A percentile compares a stretch with the other conserved stretches of the same genome.
Conservation (phyloP, 2,113 vertebrate species). For the Caretta caretta region DNA sequence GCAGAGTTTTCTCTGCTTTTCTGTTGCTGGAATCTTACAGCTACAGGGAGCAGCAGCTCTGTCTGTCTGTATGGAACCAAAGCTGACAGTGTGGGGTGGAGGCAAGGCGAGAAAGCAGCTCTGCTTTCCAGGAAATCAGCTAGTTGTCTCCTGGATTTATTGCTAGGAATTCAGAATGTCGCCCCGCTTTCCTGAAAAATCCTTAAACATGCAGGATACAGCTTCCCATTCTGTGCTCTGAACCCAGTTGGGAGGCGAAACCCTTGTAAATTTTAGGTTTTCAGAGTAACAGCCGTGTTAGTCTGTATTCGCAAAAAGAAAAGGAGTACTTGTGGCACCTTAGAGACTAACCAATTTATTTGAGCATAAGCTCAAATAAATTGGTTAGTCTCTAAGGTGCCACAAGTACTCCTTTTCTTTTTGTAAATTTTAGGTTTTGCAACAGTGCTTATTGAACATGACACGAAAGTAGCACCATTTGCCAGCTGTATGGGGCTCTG, state of each 20-base stretch:
- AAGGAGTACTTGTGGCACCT: no score
- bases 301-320: no score
- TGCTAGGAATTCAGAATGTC: conserved; percentile 18
- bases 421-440: not conserved
- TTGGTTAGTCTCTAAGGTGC: no score
- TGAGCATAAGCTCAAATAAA: no score
- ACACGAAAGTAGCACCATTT: not conserved
- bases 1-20: not conserved
- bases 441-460: not conserved
- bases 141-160: not conserved
- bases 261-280: not conserved
- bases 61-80: not conserved
- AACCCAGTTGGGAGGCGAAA: not conserved
- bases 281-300: not conserved
- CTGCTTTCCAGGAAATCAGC: not conserved
- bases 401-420: no score
- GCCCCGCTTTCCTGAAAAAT: accelerated
- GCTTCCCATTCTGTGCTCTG: not conserved
- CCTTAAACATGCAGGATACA: accelerated
- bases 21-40: not conserved
- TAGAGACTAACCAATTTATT: no score
- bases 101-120: not conserved
- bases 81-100: not conserved
- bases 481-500: accelerated
- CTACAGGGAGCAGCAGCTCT: accelerated